Evolutionary conservation across 2,797 vertebrate genomes (phyloP).

Genomic region (Mus minutoides): DNA sequence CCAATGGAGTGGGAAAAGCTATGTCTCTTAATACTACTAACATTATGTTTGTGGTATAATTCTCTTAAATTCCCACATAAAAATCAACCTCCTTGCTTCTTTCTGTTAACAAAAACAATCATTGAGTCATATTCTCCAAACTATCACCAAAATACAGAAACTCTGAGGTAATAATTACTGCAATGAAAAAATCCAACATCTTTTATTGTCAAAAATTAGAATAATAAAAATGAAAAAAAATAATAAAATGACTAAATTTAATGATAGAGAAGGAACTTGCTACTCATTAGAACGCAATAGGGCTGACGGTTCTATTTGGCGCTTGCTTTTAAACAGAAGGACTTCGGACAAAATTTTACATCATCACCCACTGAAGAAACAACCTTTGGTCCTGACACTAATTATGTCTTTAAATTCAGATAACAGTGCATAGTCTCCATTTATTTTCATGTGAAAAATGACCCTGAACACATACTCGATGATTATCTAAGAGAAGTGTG

Average conservation of each 20-base stretch:
- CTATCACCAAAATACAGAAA: background rate
- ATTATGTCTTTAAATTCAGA: background rate
- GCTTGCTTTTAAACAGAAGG: background rate
- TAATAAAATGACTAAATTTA: background rate
- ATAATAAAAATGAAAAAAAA: background rate
- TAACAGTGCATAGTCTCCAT: background rate
- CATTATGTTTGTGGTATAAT: background rate
- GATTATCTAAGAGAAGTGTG: background rate
- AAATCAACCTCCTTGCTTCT: background rate
- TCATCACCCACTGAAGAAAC: no score
- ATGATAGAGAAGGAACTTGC: background rate
- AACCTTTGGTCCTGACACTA: background rate
- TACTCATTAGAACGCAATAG: background rate
- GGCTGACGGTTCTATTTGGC: accelerated
- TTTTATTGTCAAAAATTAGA: background rate
- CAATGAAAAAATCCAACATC: background rate
- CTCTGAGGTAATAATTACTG: background rate
- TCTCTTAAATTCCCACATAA: background rate
- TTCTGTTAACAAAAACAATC: background rate
- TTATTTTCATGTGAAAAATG: background rate
- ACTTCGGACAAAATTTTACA: background rate
- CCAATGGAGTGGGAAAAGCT: background rate
- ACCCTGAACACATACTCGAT: background rate
- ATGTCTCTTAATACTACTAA: background rate
- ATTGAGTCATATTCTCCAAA: background rate